Conservation (phyloP, 2,797 vertebrate genomes). For the Gastrophryne carolinensis region DNA sequence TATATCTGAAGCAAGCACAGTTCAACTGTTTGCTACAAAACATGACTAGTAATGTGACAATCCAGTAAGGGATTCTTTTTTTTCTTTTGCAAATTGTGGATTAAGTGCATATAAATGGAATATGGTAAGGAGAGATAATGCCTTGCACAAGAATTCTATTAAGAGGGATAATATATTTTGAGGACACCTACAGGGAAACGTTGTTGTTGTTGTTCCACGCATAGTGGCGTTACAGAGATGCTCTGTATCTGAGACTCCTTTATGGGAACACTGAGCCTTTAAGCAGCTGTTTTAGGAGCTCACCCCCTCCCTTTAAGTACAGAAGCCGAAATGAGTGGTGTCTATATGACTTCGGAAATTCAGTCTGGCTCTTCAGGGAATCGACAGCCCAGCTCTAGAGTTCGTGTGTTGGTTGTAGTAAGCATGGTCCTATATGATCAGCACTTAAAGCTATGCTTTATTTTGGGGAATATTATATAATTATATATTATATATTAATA, state of each 20-base stretch:
- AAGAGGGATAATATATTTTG: conserved; percentile 21
- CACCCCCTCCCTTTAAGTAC: neutral
- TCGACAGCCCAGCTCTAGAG: neutral
- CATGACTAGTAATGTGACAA: neutral
- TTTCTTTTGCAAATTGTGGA: neutral
- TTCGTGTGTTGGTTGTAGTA: neutral
- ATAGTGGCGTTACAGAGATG: conserved; percentile 16
- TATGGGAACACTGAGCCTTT: conserved; percentile 12
- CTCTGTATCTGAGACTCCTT: conserved; percentile 10
- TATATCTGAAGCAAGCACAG: conserved; percentile 9
- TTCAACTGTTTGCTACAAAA: neutral
- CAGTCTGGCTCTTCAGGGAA: neutral
- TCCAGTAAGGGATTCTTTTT: neutral
- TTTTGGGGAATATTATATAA: no score
- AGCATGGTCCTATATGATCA: neutral
- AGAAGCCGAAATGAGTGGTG: conserved; percentile 16
- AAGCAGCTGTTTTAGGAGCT: conserved; percentile 30
- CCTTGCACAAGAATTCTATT: neutral
- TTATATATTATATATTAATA: no score
- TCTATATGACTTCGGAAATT: conserved; percentile 2
- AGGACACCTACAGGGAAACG: neutral
- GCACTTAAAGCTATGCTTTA: no score
- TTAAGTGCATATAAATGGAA: conserved; percentile 5
- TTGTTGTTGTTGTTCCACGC: neutral
- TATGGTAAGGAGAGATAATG: neutral